Evolutionary conservation across 1,140 invertebrate genomes (phyloP), one percentile per base, ranked within the genome.

Genomic region (Sitodiplosis mosellana): DNA sequence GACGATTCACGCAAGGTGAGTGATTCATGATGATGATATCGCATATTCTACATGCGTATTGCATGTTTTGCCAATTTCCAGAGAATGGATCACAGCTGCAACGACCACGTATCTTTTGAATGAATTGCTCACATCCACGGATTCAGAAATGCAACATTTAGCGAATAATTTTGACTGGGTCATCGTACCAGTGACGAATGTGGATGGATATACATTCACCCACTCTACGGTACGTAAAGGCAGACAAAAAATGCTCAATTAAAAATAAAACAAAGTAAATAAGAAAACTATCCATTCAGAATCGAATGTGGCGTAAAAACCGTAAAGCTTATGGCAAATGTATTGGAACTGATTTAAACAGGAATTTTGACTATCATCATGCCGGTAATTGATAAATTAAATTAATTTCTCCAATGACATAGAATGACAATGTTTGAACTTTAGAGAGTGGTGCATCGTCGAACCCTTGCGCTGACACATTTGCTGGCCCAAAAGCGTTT

Each of bases 191-290:
- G 67, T 74, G 21, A 56, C 74, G 2, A 85, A 85, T 62, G 83
- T 84, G 11, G 85, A 90, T 66, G 85, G 86, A 44, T 87, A 81
- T 57, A 79, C 73, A 76, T 55, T 75, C 80, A 1, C 76, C 80
- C 53, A 69, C 67, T 43, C 37, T 36, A 14, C 11, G 8, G 5
- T 33, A 17, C 22, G 8, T n/a, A n/a, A n/a, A n/a, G n/a, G n/a
- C n/a, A n/a, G n/a, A n/a, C n/a, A n/a, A n/a, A n/a, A n/a, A n/a
- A n/a, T n/a, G n/a, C n/a, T n/a, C n/a, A n/a, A n/a, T n/a, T n/a
- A n/a, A n/a, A n/a, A n/a, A n/a, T n/a, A 5, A 47, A 47, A 47
- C 5, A 18, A 18, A 33, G 15, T 41, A 20, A 41, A 10, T 41
- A 41, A 41, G 17, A n/a, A n/a, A 17, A 42, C 20, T 49, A 43